Percentiles rank a stretch among this genome's conserved stretches.
Evolutionary conservation across 2,888 invertebrate genomes (phyloP).

Genomic region (Mythimna albipuncta): DNA sequence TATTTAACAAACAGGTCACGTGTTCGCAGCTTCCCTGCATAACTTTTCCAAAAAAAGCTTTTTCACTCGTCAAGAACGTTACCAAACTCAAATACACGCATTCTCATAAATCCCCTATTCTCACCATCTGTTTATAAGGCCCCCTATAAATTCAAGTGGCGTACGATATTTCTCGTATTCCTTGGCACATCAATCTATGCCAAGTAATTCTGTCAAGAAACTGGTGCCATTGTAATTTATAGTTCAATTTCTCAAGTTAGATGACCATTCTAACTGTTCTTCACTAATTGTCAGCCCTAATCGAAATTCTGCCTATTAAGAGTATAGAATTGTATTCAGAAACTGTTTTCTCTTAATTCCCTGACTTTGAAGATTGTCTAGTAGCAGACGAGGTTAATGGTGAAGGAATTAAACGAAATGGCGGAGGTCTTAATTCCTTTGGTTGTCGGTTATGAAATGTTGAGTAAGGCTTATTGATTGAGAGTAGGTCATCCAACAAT

Average conservation of each 20-base stretch:
- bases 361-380: conserved; percentile 30
- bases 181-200: conserved; percentile 84
- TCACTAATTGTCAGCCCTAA: conserved; percentile 63
- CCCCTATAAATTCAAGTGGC: conserved; percentile 78
- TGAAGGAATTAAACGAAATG: conserved; percentile 32
- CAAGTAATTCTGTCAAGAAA: conserved; percentile 81
- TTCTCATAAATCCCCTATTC: conserved; percentile 55
- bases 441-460: conserved; percentile 26
- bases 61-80: conserved; percentile 10
- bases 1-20: neutral
- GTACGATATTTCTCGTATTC: conserved; percentile 79
- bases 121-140: conserved; percentile 68
- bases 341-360: conserved; percentile 55
- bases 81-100: conserved; percentile 23
- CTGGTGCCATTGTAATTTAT: conserved; percentile 77
- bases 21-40: too few relatives aligned
- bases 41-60: neutral
- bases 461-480: neutral
- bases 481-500: neutral
- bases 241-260: conserved; percentile 75
- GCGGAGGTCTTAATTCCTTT: conserved; percentile 20
- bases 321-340: conserved; percentile 46
- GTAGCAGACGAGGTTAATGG: conserved; percentile 38
- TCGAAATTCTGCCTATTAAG: conserved; percentile 60
- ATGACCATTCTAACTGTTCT: conserved; percentile 67